Conservation (phyloP, 2,888 invertebrate genomes). For the Amphimallon solstitiale region DNA sequence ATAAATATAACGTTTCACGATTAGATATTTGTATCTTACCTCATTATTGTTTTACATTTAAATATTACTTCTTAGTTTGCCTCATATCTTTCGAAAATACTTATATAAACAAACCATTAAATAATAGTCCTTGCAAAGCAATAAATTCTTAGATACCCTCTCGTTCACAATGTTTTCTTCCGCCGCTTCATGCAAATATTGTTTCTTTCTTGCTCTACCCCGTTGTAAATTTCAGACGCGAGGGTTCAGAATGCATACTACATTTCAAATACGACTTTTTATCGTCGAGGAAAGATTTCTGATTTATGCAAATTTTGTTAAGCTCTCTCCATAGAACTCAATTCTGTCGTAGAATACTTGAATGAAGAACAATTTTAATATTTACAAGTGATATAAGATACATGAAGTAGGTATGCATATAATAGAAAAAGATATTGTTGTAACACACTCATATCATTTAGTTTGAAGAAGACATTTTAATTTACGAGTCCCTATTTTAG, state of each 20-base stretch:
- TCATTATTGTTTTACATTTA: background rate
- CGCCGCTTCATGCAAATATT: constrained; percentile 12
- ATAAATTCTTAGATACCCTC: constrained; percentile 43
- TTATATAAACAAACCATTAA: constrained; percentile 47
- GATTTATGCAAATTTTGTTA: constrained; percentile 50
- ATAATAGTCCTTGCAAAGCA: constrained; percentile 46
- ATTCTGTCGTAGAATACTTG: background rate
- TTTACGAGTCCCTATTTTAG: too few relatives aligned
- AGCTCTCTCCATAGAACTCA: constrained; percentile 10
- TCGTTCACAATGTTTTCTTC: background rate
- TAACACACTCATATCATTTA: too few relatives aligned
- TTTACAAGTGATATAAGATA: background rate
- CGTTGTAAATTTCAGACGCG: constrained; percentile 44
- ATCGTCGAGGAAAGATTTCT: constrained; percentile 50
- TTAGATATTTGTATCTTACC: background rate
- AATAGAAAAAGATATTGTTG: too few relatives aligned
- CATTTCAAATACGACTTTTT: constrained; percentile 52
- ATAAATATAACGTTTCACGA: background rate
- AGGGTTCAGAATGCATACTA: constrained; percentile 47
- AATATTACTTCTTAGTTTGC: constrained; percentile 27
- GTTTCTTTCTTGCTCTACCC: constrained; percentile 29
- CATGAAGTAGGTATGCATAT: too few relatives aligned
- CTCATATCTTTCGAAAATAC: constrained; percentile 34
- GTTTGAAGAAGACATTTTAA: too few relatives aligned
- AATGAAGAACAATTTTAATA: background rate